Conservation (phyloP, 1,140 invertebrate genomes). For the Zaprionus ornatus region DNA sequence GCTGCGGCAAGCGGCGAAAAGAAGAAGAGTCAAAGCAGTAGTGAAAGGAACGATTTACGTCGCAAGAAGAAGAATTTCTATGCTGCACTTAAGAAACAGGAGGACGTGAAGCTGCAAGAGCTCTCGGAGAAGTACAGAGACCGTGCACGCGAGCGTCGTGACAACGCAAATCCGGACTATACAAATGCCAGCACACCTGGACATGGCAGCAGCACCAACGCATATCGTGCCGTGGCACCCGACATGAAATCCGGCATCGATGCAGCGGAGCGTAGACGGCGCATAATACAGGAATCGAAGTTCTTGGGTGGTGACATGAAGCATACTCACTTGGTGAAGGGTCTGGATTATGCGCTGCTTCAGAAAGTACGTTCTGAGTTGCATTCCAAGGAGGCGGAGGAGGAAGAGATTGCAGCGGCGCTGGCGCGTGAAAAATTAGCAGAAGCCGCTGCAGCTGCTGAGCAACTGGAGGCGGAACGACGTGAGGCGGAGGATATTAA, state of each 20-base stretch:
- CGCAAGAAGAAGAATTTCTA: slow-evolving; percentile 96
- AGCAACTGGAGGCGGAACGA: slow-evolving; percentile 84
- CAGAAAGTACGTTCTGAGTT: slow-evolving; percentile 97
- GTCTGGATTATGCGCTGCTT: slow-evolving; percentile 99
- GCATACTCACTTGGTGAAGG: slow-evolving; percentile 99
- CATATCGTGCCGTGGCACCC: slow-evolving; percentile 97
- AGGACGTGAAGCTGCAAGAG: slow-evolving; percentile 97
- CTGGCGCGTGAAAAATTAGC: slow-evolving; percentile 90
- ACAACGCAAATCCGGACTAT: slow-evolving; percentile 93
- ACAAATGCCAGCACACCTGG: slow-evolving; percentile 90
- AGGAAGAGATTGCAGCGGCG: slow-evolving; percentile 94
- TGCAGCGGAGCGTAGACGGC: slow-evolving; percentile 96
- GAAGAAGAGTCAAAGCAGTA: slow-evolving; percentile 83
- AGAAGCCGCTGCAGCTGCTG: slow-evolving; percentile 87
- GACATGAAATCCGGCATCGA: slow-evolving; percentile 97
- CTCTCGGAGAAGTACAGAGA: slow-evolving; percentile 98
- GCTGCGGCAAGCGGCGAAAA: slow-evolving; percentile 84
- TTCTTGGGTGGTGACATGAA: slow-evolving; percentile 99
- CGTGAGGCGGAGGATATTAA: slow-evolving; percentile 87
- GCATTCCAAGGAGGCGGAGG: slow-evolving; percentile 88
- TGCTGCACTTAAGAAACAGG: slow-evolving; percentile 96
- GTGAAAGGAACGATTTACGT: slow-evolving; percentile 88
- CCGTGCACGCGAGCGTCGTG: slow-evolving; percentile 95
- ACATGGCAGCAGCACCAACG: slow-evolving; percentile 87
- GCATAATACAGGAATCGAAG: slow-evolving; percentile 99